Base-by-base conservation (phyloP, 1,140 invertebrate species). In the Calosoma granatense region DNA sequence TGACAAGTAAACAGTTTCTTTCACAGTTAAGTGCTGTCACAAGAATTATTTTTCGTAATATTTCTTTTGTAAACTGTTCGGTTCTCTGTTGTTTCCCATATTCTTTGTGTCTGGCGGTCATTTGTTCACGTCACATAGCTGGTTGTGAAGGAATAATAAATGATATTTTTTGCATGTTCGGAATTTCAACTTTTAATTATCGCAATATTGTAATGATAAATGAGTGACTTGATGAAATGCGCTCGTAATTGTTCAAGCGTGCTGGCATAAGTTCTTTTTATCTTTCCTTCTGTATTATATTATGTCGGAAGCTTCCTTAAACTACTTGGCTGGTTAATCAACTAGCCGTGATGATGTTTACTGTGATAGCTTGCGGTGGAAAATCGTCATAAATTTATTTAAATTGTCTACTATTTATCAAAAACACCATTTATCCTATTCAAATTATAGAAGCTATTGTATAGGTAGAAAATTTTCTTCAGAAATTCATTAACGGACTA, bases 121-220 rank as follows among this genome's bases (percentile, higher is more conserved):
- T 47, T 47, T 12, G 15, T 47, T 17, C 4, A 12, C 41, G 41
- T 47, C 41, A 47, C 3, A 12, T 12, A 12, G 3, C 9, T 6
- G 3, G 41, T 9, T 11, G 41, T 17, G 41, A 47, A 47, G 41
- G 17, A 47, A 47, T 47, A 47, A 47, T 47, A 47, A 47, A 47
- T 47, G 41, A 47, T 47, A 47, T 47, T 47, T 47, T 47, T 47
- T 47, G 17, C 41, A 47, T 47, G 41, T 47, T 47, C 41, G 17
- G 41, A 47, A 47, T 47, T 47, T 47, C 4, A 47, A 47, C 41
- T 47, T 47, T 47, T 47, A 47, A 47, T 47, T 47, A 47, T 47
- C 41, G 41, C 41, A 47, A 47, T 47, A 47, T 17, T 47, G 41
- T 17, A 47, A 47, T 47, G 41, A 47, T 47, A 47, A 47, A 47